phyloP scores from a whole-genome alignment of 2,888 invertebrate genomes.

The Cephus rjabovi region DNA sequence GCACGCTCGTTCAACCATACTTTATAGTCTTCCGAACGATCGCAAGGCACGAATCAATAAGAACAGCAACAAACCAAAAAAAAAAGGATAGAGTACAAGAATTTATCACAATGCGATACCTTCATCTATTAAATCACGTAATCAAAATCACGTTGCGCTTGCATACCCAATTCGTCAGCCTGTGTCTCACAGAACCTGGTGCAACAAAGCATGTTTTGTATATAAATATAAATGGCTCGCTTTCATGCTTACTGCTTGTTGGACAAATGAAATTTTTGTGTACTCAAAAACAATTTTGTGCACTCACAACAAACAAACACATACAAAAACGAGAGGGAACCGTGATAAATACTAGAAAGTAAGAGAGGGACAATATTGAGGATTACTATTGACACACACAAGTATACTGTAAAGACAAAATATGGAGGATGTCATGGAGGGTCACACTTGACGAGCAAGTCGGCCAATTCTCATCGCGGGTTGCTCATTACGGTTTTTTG shows the following conservation, averaged over 20 bases:
- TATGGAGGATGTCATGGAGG: neutral
- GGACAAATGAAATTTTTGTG: neutral
- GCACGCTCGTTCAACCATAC: constrained; percentile 1
- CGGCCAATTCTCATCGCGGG: neutral
- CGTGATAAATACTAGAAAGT: neutral
- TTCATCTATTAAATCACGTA: neutral
- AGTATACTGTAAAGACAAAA: neutral
- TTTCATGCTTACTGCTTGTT: neutral
- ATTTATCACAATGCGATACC: neutral
- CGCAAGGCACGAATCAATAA: neutral
- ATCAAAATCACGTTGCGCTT: neutral
- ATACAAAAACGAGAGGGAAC: neutral
- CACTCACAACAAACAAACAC: neutral
- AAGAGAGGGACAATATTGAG: neutral
- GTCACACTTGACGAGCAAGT: neutral
- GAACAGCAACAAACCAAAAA: neutral
- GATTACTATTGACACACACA: neutral
- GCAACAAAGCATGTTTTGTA: neutral
- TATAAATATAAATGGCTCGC: neutral
- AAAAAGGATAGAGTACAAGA: neutral
- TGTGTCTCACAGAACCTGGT: neutral
- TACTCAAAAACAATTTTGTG: neutral
- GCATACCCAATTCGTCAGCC: neutral
- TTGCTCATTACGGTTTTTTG: constrained; percentile 7
- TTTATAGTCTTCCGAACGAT: neutral